Percentiles rank a stretch among this genome's conserved stretches.
Conservation (phyloP, 1,140 invertebrate species). For the Drosophila parabipectinata region DNA sequence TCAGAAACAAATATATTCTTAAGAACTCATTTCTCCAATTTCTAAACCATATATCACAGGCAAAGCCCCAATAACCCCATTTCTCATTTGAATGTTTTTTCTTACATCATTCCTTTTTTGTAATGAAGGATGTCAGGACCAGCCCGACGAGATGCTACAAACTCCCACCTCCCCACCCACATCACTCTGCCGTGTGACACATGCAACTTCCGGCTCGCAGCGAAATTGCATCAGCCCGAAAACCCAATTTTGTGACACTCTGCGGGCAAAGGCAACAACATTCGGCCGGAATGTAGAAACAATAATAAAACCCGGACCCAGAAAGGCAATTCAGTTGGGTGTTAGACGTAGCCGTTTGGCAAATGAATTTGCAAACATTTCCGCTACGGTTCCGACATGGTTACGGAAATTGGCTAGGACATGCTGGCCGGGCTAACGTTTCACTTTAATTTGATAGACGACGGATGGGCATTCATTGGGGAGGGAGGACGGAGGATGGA, state of each 20-base stretch:
- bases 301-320: constrained; percentile 32
- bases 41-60: too few relatives aligned
- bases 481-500: not conserved
- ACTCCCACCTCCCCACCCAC: not conserved
- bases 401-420: constrained; percentile 70
- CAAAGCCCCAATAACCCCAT: too few relatives aligned
- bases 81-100: not conserved
- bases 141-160: constrained; percentile 7
- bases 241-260: constrained; percentile 55
- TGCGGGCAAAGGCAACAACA: constrained; percentile 45
- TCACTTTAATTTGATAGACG: constrained; percentile 72
- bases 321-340: constrained; percentile 40
- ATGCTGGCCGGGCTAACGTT: constrained; percentile 45
- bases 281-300: constrained; percentile 20
- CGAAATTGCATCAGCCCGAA: constrained; percentile 72
- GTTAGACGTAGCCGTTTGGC: constrained; percentile 75
- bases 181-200: constrained; percentile 55
- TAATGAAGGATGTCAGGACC: not conserved
- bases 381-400: constrained; percentile 56
- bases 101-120: not conserved
- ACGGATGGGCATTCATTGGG: constrained; percentile 17
- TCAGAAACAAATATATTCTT: too few relatives aligned
- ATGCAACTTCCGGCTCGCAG: constrained; percentile 75
- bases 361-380: constrained; percentile 82
- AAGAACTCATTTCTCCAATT: too few relatives aligned